These are phyloP conservation scores for Anguilla pacifica DNA, from an alignment of 2,797 vertebrate species.

Conservation along the genomic window DNA sequence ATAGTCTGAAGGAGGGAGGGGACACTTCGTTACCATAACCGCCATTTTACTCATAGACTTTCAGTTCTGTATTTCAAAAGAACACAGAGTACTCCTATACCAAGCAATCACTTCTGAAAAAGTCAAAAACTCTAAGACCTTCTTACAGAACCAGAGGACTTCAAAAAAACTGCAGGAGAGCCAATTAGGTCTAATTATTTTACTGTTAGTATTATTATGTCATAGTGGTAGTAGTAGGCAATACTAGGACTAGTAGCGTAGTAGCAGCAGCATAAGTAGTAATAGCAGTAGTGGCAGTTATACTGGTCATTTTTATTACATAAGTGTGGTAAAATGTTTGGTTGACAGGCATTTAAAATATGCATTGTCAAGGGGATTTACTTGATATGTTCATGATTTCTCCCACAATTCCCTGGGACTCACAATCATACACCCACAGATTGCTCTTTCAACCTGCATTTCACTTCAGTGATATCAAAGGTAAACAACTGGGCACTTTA, in stretches of 20 bases:
- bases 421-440: neutral
- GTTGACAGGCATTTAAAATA: neutral
- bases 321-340: neutral
- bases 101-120: neutral
- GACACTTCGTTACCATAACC: neutral
- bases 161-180: neutral
- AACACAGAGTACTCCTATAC: neutral
- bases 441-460: neutral
- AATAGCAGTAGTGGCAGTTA: neutral
- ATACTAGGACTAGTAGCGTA: too few relatives aligned
- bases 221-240: too few relatives aligned
- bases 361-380: neutral
- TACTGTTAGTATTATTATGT: neutral
- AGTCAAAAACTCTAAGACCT: too few relatives aligned
- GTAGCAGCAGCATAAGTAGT: neutral
- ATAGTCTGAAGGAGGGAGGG: slow-evolving; percentile 68
- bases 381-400: neutral
- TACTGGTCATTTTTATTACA: neutral
- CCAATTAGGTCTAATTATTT: neutral
- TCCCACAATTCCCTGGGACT: neutral
- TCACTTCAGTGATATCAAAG: neutral
- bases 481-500: neutral
- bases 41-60: neutral
- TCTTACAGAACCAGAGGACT: neutral
- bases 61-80: neutral